Conservation (phyloP, 2,888 invertebrate genomes). For the Epirrita christyi region DNA sequence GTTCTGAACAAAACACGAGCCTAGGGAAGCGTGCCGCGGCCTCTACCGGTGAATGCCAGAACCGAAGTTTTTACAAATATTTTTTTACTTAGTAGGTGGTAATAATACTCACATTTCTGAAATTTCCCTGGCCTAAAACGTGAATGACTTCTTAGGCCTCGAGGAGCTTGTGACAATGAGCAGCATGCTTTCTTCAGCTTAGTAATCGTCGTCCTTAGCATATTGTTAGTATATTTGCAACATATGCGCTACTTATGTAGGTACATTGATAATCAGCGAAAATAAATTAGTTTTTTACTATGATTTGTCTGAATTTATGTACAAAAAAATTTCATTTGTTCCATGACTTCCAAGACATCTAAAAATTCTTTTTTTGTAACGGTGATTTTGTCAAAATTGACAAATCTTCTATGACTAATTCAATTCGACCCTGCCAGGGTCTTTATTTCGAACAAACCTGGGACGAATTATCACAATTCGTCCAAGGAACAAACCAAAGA, state of each 20-base stretch:
- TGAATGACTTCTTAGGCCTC: slow-evolving; percentile 46
- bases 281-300: slow-evolving; percentile 57
- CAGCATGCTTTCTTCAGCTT: slow-evolving; percentile 54
- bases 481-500: no score
- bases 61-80: no score
- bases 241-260: slow-evolving; percentile 3
- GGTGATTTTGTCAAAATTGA: slow-evolving; percentile 4
- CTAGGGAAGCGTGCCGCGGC: no score
- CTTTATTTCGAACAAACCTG: no score
- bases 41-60: no score
- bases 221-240: slow-evolving; percentile 40
- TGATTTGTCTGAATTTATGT: slow-evolving; percentile 25
- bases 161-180: slow-evolving; percentile 44
- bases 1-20: no score
- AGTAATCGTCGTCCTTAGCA: slow-evolving; percentile 53
- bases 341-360: slow-evolving; percentile 14
- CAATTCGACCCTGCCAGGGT: slow-evolving; percentile 41
- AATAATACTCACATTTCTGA: slow-evolving; percentile 58
- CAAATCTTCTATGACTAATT: slow-evolving; percentile 25
- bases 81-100: no score
- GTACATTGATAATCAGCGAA: slow-evolving; percentile 57
- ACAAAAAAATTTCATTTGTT: slow-evolving; percentile 37
- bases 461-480: no score
- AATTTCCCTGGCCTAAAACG: slow-evolving; percentile 45
- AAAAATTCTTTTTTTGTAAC: slow-evolving; percentile 25